Evolutionary conservation across 2,888 invertebrate species (phyloP).

Genomic region (Octodonta nipae): DNA sequence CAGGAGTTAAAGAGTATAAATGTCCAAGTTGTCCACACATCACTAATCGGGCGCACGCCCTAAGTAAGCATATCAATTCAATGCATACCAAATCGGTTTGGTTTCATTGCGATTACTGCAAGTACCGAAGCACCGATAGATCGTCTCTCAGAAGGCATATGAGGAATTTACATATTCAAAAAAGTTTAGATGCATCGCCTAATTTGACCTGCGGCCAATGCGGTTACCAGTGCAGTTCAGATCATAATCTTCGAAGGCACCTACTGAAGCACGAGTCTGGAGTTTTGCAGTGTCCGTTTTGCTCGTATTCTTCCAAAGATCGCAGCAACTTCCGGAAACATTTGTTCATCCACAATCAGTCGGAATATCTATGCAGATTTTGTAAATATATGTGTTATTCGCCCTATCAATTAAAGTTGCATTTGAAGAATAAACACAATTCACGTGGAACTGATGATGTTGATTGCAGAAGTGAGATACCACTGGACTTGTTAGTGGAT

Average conservation of each 20-base stretch:
- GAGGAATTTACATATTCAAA: background rate
- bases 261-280: constrained; percentile 10
- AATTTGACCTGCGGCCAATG: constrained; percentile 8
- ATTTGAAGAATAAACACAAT: constrained; percentile 21
- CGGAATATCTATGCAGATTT: constrained; percentile 18
- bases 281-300: constrained; percentile 15
- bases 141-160: constrained; percentile 14
- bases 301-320: constrained; percentile 22
- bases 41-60: background rate
- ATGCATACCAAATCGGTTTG: constrained; percentile 15
- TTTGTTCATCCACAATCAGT: constrained; percentile 22
- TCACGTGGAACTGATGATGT: constrained; percentile 11
- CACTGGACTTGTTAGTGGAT: too few relatives aligned
- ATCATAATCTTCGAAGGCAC: constrained; percentile 9
- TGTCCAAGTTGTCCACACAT: background rate
- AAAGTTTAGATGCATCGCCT: background rate
- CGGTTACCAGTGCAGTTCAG: too few relatives aligned
- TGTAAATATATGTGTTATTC: constrained; percentile 22
- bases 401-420: constrained; percentile 23
- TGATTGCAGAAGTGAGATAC: constrained; percentile 11
- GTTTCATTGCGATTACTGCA: constrained; percentile 18
- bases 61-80: constrained; percentile 13
- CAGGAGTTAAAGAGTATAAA: too few relatives aligned
- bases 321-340: constrained; percentile 24
- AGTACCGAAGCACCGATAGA: constrained; percentile 17